Evolutionary conservation across 1,140 invertebrate species (phyloP).

Genomic region (Amphibalanus amphitrite): DNA sequence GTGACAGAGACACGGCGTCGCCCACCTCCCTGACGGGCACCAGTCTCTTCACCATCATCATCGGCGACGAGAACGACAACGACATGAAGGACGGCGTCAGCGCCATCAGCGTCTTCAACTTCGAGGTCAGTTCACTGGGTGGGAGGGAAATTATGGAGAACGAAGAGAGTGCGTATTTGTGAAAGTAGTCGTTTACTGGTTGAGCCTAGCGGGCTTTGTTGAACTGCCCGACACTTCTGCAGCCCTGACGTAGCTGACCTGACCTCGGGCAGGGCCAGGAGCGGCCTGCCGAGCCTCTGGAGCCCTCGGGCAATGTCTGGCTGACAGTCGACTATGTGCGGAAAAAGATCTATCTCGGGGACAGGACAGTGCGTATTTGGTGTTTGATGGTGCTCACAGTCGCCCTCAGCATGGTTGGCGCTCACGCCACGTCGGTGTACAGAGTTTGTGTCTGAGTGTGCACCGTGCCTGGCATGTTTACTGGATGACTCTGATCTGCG

Average conservation of each 20-base stretch:
- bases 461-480: too few species aligned
- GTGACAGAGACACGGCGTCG: slow-evolving; percentile 47
- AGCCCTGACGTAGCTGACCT: not conserved
- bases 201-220: too few species aligned
- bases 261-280: not conserved
- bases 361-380: not conserved
- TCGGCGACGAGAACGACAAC: slow-evolving; percentile 83
- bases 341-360: not conserved
- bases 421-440: too few species aligned
- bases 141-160: too few species aligned
- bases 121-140: not conserved
- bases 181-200: too few species aligned
- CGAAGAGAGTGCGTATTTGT: too few species aligned
- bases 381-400: too few species aligned
- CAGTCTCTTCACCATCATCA: slow-evolving; percentile 87
- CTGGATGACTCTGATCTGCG: too few species aligned
- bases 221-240: too few species aligned
- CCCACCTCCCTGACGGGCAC: slow-evolving; percentile 22
- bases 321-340: not conserved
- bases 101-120: slow-evolving; percentile 27
- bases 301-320: not conserved
- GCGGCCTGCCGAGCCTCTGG: too few species aligned
- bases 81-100: slow-evolving; percentile 37
- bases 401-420: too few species aligned
- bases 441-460: too few species aligned